phyloP scores from a whole-genome alignment of 2,797 vertebrate genomes.

The Argyrosomus regius region DNA sequence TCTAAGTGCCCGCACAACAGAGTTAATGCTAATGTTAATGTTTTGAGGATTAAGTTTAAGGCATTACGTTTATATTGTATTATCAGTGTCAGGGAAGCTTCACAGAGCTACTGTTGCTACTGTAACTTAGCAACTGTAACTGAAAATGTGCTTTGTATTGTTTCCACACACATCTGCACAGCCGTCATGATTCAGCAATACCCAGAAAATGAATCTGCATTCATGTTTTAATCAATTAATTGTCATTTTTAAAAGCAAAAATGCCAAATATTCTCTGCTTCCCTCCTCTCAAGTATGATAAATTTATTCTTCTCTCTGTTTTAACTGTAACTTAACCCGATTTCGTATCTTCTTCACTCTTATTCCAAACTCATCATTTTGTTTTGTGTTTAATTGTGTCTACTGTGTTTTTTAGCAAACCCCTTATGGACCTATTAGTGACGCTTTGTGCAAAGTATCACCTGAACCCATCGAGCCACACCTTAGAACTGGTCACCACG shows the following conservation, averaged over 20 bases:
- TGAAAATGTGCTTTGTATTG: neutral
- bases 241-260: neutral
- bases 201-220: neutral
- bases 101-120: neutral
- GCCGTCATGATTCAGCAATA: too few species aligned
- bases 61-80: conserved; percentile 42
- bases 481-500: conserved; percentile 91
- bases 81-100: conserved; percentile 34
- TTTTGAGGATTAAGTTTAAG: conserved; percentile 37
- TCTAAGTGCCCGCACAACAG: conserved; percentile 32
- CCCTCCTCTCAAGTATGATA: neutral
- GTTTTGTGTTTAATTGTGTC: neutral
- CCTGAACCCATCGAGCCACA: conserved; percentile 95
- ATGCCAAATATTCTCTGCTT: neutral
- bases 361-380: neutral
- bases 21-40: conserved; percentile 29
- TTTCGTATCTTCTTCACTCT: neutral
- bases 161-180: neutral
- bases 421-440: conserved; percentile 95
- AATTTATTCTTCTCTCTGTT: neutral
- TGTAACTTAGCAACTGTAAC: neutral
- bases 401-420: conserved; percentile 87
- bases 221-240: neutral
- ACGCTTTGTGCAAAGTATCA: conserved; percentile 95
- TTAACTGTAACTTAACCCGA: neutral